These are phyloP conservation scores for Stegophylla sp. DNA, from an alignment of 2,888 invertebrate species.

Conservation along the genomic window DNA sequence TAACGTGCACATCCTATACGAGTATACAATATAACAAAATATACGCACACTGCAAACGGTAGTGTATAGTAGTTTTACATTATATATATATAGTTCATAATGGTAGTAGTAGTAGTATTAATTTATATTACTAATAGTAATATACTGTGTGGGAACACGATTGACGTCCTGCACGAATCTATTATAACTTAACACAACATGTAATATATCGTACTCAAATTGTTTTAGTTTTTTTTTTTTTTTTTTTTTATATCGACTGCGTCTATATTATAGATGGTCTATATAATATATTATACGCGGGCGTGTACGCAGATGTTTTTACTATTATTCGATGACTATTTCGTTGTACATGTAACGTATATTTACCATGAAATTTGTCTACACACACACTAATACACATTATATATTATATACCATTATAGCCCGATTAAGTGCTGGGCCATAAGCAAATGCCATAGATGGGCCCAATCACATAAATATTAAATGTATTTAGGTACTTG, in stretches of 20 bases:
- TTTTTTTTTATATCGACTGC: conserved; percentile 6
- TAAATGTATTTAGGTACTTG: too few species aligned
- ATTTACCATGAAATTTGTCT: too few species aligned
- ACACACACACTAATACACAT: too few species aligned
- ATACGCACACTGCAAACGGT: neutral
- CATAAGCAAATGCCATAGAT: too few species aligned
- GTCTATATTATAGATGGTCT: neutral
- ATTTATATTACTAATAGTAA: neutral
- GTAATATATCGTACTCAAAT: neutral
- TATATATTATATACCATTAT: too few species aligned
- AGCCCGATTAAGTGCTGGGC: too few species aligned
- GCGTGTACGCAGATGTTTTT: conserved; percentile 22
- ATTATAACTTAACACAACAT: neutral
- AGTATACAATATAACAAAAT: neutral
- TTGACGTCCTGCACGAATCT: conserved; percentile 16
- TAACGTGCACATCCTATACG: neutral
- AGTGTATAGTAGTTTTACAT: neutral
- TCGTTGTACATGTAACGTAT: too few species aligned
- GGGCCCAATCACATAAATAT: too few species aligned
- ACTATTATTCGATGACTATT: conserved; percentile 6
- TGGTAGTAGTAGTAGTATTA: too few species aligned
- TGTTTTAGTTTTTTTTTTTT: conserved; percentile 21
- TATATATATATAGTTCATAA: too few species aligned
- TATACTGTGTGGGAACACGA: neutral
- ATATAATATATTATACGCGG: too few species aligned